Base-by-base conservation (phyloP, 2,797 vertebrate species). In the Oryzias dopingdopingensis region DNA sequence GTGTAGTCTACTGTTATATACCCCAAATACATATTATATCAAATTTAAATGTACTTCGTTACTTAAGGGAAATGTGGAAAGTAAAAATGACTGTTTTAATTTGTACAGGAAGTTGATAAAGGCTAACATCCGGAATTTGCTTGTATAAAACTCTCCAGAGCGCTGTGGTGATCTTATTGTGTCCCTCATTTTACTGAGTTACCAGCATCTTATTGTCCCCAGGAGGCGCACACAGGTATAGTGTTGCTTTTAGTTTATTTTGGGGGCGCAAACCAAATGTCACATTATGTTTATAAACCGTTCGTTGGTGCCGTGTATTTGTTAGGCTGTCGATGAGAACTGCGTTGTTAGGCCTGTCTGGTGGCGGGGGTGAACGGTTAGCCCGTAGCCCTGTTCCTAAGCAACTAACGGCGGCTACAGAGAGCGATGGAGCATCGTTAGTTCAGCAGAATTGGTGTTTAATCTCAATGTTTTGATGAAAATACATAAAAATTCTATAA, bases 261-360 rank as follows among this genome's bases (percentile, higher is more conserved):
- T n/a, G 1, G 24, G 24, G 4, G 0, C 29, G 20, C 16, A 5
- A 4, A 7, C 13, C 12, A 2, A 24, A n/a, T 6, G 0, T n/a
- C 3, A 4, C 6, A 1, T 46, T 5, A 40, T 26, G 15, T 1
- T 6, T 15, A 3, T 8, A 4, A 8, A 5, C n/a, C 18, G 13
- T 10, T 32, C 49, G 6, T 6, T 23, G 15, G 7, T 26, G 13
- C 14, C 32, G 15, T 53, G 18, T 53, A 64, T 53, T 20, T 42
- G 1, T 8, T 14, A 24, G 26, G 53, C 45, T 59, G 75, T 48
- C 49, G 59, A 8, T 52, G 59, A 56, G 57, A 82, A 81, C 60
- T 89, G 84, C 86, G 84, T 84, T 71, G 77, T 80, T 69, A 53
- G 89, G 89, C 88, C 89, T 88, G 83, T 85, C 56, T 76, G 71